Evolutionary conservation across 2,113 vertebrate genomes (phyloP).

Genomic region (Galeopterus variegatus): DNA sequence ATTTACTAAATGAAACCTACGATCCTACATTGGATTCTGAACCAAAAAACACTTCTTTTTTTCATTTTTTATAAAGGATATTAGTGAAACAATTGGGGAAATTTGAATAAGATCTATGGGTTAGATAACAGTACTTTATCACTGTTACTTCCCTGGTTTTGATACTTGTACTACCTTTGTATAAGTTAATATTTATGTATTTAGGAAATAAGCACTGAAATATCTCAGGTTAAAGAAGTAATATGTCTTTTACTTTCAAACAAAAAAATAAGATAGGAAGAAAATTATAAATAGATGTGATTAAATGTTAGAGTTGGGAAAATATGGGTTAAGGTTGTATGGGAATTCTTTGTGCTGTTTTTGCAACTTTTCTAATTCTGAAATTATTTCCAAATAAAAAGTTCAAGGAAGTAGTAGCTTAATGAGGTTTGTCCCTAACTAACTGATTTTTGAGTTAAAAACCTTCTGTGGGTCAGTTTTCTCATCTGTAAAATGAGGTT

Average conservation of each 20-base stretch:
- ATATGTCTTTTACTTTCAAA: conserved; percentile 8
- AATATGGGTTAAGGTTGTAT: neutral
- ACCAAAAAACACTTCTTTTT: neutral
- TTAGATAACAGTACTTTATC: neutral
- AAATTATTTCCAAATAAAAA: neutral
- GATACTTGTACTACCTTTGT: neutral
- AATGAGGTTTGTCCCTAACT: neutral
- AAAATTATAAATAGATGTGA: neutral
- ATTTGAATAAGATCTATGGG: neutral
- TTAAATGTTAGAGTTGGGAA: neutral
- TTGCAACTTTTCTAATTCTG: conserved; percentile 1
- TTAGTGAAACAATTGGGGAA: conserved; percentile 1
- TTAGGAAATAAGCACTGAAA: neutral
- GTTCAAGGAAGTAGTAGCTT: neutral
- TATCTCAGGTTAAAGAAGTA: conserved; percentile 22
- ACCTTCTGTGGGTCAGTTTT: neutral
- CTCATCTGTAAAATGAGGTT: neutral
- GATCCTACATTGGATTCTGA: neutral
- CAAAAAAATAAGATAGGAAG: neutral
- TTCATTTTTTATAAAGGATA: neutral
- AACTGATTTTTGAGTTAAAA: neutral
- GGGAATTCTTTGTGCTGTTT: neutral
- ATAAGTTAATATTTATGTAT: conserved; percentile 1
- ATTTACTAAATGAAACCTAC: conserved; percentile 50
- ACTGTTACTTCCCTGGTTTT: conserved; percentile 4